Percentiles rank a stretch among this genome's conserved stretches.
Evolutionary conservation across 2,888 invertebrate species (phyloP).

Genomic region (Apodemia zela): DNA sequence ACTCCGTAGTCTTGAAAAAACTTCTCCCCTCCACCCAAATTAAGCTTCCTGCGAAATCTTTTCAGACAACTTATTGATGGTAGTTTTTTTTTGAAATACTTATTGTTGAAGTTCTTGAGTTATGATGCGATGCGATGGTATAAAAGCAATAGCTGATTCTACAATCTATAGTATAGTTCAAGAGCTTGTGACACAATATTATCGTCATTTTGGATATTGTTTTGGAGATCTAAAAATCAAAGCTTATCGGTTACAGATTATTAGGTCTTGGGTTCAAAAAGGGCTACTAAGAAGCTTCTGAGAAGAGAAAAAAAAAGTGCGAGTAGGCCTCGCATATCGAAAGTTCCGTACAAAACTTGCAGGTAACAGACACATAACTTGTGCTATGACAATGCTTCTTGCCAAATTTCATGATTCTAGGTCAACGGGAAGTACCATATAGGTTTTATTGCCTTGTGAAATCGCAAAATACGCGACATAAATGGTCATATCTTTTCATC

Average conservation of each 20-base stretch:
- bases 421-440: too few relatives aligned
- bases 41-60: conserved; percentile 28
- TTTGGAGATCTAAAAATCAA: neutral
- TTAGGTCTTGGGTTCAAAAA: neutral
- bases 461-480: too few relatives aligned
- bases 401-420: too few relatives aligned
- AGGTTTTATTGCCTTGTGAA: too few relatives aligned
- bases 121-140: conserved; percentile 31
- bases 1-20: conserved; percentile 24
- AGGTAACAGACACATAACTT: too few relatives aligned
- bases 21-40: conserved; percentile 23
- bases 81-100: conserved; percentile 33
- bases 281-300: too few relatives aligned
- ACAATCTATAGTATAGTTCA: conserved; percentile 20
- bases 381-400: too few relatives aligned
- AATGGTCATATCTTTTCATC: too few relatives aligned
- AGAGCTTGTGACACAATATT: neutral
- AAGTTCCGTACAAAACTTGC: too few relatives aligned
- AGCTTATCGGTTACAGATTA: neutral
- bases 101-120: conserved; percentile 34
- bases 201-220: neutral
- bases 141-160: conserved; percentile 28
- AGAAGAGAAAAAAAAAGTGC: too few relatives aligned
- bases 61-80: conserved; percentile 33
- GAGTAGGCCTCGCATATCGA: too few relatives aligned